A percentile compares a stretch with the other conserved stretches of the same genome.
These are phyloP conservation scores for Pseudorasbora parva DNA, from an alignment of 2,113 vertebrate genomes.

Conservation along the genomic window DNA sequence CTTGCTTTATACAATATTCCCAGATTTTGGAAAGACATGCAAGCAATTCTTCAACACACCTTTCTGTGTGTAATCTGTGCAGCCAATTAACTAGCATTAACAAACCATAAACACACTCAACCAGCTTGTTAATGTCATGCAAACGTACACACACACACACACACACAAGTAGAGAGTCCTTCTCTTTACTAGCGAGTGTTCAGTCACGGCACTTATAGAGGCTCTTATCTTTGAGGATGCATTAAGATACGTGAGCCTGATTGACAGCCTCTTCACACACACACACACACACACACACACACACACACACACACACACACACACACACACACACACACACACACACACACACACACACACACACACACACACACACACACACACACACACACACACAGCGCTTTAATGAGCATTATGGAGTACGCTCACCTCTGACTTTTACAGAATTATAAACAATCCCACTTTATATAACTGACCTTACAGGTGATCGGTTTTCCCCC, in stretches of 20 bases:
- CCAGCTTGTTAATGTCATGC: conserved; percentile 16
- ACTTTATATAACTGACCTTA: conserved; percentile 76
- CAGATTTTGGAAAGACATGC: too few species aligned
- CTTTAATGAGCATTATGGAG: conserved; percentile 71
- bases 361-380: conserved; percentile 52
- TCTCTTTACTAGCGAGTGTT: conserved; percentile 41
- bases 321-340: conserved; percentile 60
- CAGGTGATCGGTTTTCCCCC: conserved; percentile 66
- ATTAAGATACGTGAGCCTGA: conserved; percentile 72
- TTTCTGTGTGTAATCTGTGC: neutral
- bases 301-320: conserved; percentile 52
- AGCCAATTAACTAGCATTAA: conserved; percentile 14
- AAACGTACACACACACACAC: conserved; percentile 28
- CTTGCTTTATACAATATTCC: too few species aligned
- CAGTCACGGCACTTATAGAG: conserved; percentile 41
- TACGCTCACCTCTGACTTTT: conserved; percentile 67
- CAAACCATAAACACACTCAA: neutral
- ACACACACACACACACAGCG: conserved; percentile 53
- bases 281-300: conserved; percentile 53
- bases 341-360: conserved; percentile 45
- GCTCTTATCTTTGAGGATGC: conserved; percentile 59
- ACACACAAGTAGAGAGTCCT: conserved; percentile 25
- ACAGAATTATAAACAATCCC: conserved; percentile 74
- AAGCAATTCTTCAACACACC: neutral
- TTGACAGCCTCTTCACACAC: conserved; percentile 68